Conservation (phyloP, 2,888 invertebrate genomes). For the Andrena praecox region DNA sequence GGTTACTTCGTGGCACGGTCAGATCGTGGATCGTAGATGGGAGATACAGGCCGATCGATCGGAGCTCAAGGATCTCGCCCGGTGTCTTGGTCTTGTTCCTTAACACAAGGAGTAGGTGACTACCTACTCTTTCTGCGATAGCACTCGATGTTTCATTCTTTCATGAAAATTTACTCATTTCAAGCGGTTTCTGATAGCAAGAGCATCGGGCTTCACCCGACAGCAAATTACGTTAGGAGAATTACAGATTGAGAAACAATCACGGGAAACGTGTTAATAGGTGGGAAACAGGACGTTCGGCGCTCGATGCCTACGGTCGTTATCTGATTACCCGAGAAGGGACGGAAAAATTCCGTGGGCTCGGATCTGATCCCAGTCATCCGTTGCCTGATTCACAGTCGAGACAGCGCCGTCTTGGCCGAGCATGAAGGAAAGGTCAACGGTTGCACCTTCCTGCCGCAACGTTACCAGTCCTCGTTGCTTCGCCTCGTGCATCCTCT, state of each 20-base stretch:
- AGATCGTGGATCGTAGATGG: constrained; percentile 56
- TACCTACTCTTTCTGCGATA: neutral
- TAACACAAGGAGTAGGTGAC: neutral
- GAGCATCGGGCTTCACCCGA: no score
- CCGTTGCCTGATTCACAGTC: constrained; percentile 18
- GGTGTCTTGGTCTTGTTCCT: neutral
- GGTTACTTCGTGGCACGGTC: constrained; percentile 31
- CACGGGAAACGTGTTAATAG: constrained; percentile 26
- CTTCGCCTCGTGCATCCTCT: constrained; percentile 26
- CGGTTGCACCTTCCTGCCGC: constrained; percentile 56
- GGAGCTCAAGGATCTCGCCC: constrained; percentile 14
- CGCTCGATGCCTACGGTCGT: constrained; percentile 47
- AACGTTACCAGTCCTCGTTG: constrained; percentile 33
- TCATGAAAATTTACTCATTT: neutral
- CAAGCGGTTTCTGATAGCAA: neutral
- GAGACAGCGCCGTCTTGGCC: constrained; percentile 37
- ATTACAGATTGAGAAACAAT: neutral
- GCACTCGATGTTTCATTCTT: neutral
- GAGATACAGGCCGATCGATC: constrained; percentile 37
- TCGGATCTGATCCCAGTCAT: constrained; percentile 49
- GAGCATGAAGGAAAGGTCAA: constrained; percentile 66
- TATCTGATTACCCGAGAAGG: constrained; percentile 60
- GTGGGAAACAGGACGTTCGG: constrained; percentile 3
- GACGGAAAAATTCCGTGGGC: constrained; percentile 20
- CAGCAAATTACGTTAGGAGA: neutral